Percentiles rank a stretch among this genome's conserved stretches.
Evolutionary conservation across 2,113 vertebrate species (phyloP).

Genomic region (Tachysurus vachellii): DNA sequence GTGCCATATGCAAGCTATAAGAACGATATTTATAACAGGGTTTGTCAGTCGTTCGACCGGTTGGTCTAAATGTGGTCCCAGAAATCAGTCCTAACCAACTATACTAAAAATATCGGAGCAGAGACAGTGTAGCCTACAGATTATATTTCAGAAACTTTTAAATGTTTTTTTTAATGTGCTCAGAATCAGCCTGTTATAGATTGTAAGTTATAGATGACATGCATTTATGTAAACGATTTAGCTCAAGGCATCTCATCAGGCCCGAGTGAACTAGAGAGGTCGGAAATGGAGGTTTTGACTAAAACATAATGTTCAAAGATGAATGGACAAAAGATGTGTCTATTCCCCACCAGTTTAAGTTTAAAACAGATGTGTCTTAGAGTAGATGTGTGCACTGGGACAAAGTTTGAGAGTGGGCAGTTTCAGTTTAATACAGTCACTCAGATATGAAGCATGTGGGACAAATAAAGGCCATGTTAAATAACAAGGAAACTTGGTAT

Average conservation of each 20-base stretch:
- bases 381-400: neutral
- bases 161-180: neutral
- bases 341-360: neutral
- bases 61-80: too few relatives aligned
- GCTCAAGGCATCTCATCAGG: neutral
- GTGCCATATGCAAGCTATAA: neutral
- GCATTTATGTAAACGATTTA: neutral
- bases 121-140: neutral
- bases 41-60: neutral
- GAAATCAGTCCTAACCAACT: neutral
- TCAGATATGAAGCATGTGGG: neutral
- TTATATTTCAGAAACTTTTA: neutral
- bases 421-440: neutral
- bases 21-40: neutral
- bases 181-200: neutral
- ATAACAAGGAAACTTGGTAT: neutral
- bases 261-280: neutral
- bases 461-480: neutral
- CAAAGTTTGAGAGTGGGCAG: neutral
- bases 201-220: neutral
- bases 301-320: neutral
- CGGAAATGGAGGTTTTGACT: neutral
- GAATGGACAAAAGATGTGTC: neutral
- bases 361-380: neutral
- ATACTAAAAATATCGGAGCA: neutral